Conservation (phyloP, 2,888 invertebrate genomes). For the Chrysodeixis includens region DNA sequence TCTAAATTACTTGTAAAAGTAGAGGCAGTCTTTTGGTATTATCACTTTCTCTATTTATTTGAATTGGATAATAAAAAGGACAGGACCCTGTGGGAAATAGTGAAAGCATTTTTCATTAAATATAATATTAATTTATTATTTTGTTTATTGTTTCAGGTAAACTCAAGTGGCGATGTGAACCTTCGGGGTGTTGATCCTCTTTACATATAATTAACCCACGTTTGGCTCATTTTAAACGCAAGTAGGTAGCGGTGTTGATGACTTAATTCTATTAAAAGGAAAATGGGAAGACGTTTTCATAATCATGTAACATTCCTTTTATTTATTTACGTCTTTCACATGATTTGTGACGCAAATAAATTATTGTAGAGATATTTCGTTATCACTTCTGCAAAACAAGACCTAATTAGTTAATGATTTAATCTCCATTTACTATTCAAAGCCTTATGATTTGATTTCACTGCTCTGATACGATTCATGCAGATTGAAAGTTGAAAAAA, state of each 20-base stretch:
- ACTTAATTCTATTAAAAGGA: background rate
- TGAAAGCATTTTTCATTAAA: background rate
- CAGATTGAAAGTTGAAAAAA: slow-evolving; percentile 44
- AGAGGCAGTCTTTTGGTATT: background rate
- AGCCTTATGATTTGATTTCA: slow-evolving; percentile 27
- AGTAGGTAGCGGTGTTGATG: slow-evolving; percentile 7
- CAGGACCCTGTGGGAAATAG: background rate
- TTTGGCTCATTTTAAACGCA: slow-evolving; percentile 65
- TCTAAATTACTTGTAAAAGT: slow-evolving; percentile 6
- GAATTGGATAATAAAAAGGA: background rate
- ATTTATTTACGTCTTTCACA: background rate
- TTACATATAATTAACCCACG: slow-evolving; percentile 16
- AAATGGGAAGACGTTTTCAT: background rate
- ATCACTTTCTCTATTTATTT: background rate
- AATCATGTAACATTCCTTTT: background rate
- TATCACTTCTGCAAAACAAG: too few species aligned
- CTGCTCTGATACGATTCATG: slow-evolving; percentile 26
- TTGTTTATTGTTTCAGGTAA: slow-evolving; percentile 70
- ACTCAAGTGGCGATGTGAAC: slow-evolving; percentile 5
- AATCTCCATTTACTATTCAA: slow-evolving; percentile 26
- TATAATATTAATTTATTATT: slow-evolving; percentile 36
- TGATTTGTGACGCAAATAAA: background rate
- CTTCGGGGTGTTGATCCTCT: background rate
- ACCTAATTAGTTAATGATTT: slow-evolving; percentile 11
- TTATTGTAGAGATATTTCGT: too few species aligned